Conservation (phyloP, 2,797 vertebrate genomes). For the Alcedo atthis region DNA sequence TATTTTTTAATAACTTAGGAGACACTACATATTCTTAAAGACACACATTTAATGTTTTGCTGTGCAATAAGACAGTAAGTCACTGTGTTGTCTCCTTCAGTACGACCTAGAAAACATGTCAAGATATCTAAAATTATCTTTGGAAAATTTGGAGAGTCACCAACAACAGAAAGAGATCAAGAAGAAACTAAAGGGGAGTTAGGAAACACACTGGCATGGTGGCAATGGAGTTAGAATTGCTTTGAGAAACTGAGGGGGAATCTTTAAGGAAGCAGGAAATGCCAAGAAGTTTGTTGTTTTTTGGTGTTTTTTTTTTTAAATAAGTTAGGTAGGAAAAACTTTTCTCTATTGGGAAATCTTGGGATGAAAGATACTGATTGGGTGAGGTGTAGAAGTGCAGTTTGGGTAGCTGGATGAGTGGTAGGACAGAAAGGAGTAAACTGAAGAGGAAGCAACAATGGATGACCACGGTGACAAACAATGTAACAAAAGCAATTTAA, state of each 20-base stretch:
- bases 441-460: neutral
- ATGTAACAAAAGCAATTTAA: neutral
- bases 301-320: neutral
- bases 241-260: neutral
- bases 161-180: neutral
- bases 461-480: neutral
- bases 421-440: neutral
- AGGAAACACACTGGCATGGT: neutral
- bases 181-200: neutral
- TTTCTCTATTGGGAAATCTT: neutral
- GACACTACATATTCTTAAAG: neutral
- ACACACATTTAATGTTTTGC: neutral
- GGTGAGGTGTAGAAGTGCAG: neutral
- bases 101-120: neutral
- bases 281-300: neutral
- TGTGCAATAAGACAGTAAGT: neutral
- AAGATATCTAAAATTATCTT: constrained; percentile 1
- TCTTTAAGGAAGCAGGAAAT: neutral
- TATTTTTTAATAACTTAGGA: neutral
- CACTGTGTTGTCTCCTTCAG: neutral
- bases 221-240: neutral
- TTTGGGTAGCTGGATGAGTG: neutral
- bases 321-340: neutral
- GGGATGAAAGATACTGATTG: neutral
- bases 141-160: neutral